Evolutionary conservation across 2,797 vertebrate species (phyloP).

Genomic region (Huso huso): DNA sequence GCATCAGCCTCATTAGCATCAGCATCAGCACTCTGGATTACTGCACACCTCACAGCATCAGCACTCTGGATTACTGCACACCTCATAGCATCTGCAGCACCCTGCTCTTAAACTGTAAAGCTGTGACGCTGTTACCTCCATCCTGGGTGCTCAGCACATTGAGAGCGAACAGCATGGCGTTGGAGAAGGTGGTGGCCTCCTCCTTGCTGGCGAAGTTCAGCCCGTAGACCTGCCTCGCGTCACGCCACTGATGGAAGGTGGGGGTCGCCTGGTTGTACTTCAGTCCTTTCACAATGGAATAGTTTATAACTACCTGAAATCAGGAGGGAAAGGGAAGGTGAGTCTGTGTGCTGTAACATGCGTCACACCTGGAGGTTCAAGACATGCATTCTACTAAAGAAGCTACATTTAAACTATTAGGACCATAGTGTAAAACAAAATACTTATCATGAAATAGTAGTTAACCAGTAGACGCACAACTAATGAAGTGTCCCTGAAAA

Average conservation of each 20-base stretch:
- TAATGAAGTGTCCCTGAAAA: too few species aligned
- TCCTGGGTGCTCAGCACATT: constrained; percentile 94
- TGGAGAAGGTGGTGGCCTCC: constrained; percentile 92
- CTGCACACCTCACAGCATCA: too few species aligned
- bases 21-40: too few species aligned
- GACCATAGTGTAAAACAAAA: not conserved
- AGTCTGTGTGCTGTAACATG: constrained; percentile 5
- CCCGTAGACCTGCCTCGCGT: constrained; percentile 92
- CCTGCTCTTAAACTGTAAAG: not conserved
- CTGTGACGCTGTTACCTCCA: constrained; percentile 54
- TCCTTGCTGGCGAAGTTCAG: constrained; percentile 97
- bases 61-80: too few species aligned
- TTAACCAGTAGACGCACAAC: too few species aligned
- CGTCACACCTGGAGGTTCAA: not conserved
- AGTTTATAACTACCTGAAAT: constrained; percentile 93
- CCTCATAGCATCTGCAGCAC: constrained; percentile 13
- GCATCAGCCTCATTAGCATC: too few species aligned
- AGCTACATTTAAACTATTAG: not conserved
- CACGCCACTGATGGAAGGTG: constrained; percentile 96
- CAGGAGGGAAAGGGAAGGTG: constrained; percentile 26
- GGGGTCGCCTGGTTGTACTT: constrained; percentile 98
- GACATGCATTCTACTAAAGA: not conserved
- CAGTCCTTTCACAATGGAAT: constrained; percentile 94
- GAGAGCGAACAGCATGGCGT: constrained; percentile 91
- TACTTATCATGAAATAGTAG: too few species aligned